phyloP scores from a whole-genome alignment of 2,113 vertebrate genomes.

The Kryptolebias marmoratus region DNA sequence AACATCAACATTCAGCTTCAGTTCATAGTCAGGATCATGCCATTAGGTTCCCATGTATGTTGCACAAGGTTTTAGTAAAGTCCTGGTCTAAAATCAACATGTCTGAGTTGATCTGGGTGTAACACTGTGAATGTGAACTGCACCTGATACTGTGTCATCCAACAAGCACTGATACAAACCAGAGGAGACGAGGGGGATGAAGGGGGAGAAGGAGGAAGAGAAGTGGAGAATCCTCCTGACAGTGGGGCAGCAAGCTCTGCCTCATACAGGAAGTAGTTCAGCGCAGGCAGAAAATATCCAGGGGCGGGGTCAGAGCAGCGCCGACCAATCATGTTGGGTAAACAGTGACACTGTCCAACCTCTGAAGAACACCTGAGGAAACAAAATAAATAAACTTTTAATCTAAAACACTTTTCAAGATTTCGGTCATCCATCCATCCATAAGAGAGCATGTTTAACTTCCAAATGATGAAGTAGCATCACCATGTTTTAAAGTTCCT shows the following conservation, averaged over 20 bases:
- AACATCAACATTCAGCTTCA: too few species aligned
- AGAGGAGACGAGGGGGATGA: constrained; percentile 59
- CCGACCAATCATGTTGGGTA: constrained; percentile 81
- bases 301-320: constrained; percentile 82
- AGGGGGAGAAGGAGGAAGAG: constrained; percentile 44
- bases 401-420: too few species aligned
- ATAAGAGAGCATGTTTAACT: too few species aligned
- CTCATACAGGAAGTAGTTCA: constrained; percentile 90
- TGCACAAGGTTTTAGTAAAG: too few species aligned
- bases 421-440: too few species aligned
- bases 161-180: constrained; percentile 66
- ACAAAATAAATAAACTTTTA: background rate
- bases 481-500: too few species aligned
- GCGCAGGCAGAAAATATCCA: constrained; percentile 83
- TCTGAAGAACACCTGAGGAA: constrained; percentile 77
- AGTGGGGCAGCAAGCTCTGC: constrained; percentile 82
- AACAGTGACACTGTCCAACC: constrained; percentile 85
- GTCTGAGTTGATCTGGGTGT: too few species aligned
- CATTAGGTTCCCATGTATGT: too few species aligned
- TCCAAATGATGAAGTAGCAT: too few species aligned
- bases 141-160: background rate
- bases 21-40: too few species aligned
- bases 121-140: background rate
- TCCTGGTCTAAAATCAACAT: too few species aligned
- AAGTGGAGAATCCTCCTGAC: constrained; percentile 44